These are phyloP conservation scores for Lytechinus pictus DNA, from an alignment of 35 echinoderm and acorn worm genomes.

Conservation along the genomic window DNA sequence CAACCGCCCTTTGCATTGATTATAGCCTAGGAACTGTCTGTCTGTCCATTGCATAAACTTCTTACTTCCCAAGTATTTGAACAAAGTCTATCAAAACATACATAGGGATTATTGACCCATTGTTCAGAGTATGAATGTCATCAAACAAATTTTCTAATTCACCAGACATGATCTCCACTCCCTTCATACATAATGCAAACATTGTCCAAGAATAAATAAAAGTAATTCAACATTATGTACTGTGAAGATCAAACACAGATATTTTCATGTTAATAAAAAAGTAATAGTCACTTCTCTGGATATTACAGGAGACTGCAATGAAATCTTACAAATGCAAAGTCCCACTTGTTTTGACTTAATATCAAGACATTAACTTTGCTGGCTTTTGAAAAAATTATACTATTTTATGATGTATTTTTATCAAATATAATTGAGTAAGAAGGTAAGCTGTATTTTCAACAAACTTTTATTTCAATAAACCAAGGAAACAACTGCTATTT, in stretches of 20 bases:
- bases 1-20: neutral
- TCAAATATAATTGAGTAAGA: too few species aligned
- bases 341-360: too few species aligned
- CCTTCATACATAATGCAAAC: neutral
- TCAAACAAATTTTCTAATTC: neutral
- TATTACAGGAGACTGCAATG: neutral
- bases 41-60: neutral
- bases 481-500: too few species aligned
- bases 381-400: too few species aligned
- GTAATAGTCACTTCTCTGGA: neutral
- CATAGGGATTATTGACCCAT: neutral
- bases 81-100: constrained; percentile 15
- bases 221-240: neutral
- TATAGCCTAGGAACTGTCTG: neutral
- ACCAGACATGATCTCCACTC: neutral
- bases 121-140: neutral
- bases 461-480: too few species aligned
- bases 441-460: too few species aligned
- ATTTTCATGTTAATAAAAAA: neutral
- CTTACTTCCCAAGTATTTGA: neutral
- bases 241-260: neutral
- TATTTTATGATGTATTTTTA: too few species aligned
- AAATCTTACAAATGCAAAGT: too few species aligned
- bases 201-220: neutral
- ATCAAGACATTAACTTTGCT: too few species aligned